Evolutionary conservation across 1,140 invertebrate genomes (phyloP).

Genomic region (Leguminivora glycinivorella): DNA sequence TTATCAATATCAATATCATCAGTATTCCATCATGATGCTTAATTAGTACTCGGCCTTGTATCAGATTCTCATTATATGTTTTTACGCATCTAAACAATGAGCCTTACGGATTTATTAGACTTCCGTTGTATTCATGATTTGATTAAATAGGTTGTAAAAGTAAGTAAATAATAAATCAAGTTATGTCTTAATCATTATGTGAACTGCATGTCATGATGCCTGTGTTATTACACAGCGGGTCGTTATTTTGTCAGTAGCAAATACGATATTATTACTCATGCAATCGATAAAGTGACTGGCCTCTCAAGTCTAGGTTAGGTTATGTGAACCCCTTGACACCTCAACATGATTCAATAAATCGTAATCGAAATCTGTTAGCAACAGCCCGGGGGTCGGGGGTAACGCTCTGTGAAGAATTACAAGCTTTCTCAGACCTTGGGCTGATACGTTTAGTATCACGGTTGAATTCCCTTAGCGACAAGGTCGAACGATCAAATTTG

Average conservation of each 20-base stretch:
- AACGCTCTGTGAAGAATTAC: slow-evolving; percentile 32
- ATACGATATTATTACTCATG: not conserved
- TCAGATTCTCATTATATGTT: slow-evolving; percentile 9
- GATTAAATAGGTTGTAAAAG: not conserved
- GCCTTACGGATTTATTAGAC: not conserved
- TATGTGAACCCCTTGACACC: slow-evolving; percentile 9
- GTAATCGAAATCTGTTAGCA: slow-evolving; percentile 30
- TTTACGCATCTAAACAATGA: slow-evolving; percentile 2
- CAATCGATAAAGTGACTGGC: not conserved
- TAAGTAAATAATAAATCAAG: not conserved
- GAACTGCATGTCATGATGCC: not conserved
- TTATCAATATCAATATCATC: slow-evolving; percentile 11
- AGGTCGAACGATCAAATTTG: slow-evolving; percentile 31
- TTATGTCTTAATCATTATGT: not conserved
- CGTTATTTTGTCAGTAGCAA: not conserved
- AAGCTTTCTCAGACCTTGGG: slow-evolving; percentile 41
- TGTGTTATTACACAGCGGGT: not conserved
- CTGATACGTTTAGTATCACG: slow-evolving; percentile 30
- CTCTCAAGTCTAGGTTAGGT: slow-evolving; percentile 20
- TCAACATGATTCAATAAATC: slow-evolving; percentile 31
- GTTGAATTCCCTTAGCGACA: slow-evolving; percentile 36
- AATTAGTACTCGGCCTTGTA: slow-evolving; percentile 20
- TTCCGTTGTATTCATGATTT: not conserved
- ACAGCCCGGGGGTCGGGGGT: slow-evolving; percentile 30
- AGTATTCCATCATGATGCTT: slow-evolving; percentile 9